These are phyloP conservation scores for Stigmatopora argus DNA, from an alignment of 2,113 vertebrate genomes.

Conservation along the genomic window DNA sequence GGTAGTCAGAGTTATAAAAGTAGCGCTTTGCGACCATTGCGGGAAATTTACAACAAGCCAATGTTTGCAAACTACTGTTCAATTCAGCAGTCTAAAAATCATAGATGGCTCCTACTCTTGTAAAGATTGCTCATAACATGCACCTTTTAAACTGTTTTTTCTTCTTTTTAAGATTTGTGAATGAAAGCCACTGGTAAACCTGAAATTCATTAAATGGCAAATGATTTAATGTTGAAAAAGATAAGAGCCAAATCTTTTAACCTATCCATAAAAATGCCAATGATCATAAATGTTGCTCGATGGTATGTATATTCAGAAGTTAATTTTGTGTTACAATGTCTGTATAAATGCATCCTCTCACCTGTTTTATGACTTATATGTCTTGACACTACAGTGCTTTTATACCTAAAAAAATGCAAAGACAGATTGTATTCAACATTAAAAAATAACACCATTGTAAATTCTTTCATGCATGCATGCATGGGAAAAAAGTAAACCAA, in stretches of 20 bases:
- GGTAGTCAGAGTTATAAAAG: conserved; percentile 27
- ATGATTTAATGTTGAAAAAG: background rate
- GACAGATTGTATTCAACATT: background rate
- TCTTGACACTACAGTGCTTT: conserved; percentile 31
- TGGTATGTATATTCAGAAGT: background rate
- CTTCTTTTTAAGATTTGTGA: background rate
- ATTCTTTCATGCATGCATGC: conserved; percentile 50
- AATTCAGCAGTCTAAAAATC: background rate
- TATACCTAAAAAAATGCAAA: conserved; percentile 48
- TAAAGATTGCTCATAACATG: background rate
- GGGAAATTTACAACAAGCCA: conserved; percentile 25
- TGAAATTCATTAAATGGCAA: background rate
- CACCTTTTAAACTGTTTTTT: background rate
- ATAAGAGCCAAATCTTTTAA: background rate
- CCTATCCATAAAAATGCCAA: conserved; percentile 3
- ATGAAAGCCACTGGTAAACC: background rate
- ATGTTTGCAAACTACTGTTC: conserved; percentile 24
- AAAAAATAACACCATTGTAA: conserved; percentile 5
- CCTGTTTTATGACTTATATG: conserved; percentile 30
- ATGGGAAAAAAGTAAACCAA: conserved; percentile 99
- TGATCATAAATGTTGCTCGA: background rate
- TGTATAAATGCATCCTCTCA: conserved; percentile 41
- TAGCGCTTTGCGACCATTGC: background rate
- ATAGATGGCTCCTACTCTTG: background rate
- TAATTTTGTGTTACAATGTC: background rate